phyloP scores from a whole-genome alignment of 2,888 invertebrate genomes.

The Morpho achilles region DNA sequence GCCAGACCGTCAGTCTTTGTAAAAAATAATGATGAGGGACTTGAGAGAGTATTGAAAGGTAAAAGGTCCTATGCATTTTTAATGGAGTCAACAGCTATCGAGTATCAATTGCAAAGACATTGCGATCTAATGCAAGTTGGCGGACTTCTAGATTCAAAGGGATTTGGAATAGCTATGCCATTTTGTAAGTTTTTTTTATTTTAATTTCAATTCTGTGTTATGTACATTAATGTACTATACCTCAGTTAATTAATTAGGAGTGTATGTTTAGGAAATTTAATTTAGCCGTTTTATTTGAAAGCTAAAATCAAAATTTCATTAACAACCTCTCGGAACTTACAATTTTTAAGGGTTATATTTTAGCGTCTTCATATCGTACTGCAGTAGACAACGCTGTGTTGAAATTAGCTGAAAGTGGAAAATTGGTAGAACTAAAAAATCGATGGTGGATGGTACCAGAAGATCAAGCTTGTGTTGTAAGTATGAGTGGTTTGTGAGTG shows the following conservation, averaged over 20 bases:
- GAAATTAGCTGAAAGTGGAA: constrained; percentile 93
- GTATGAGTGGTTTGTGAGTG: constrained; percentile 2
- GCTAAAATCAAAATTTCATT: too few species aligned
- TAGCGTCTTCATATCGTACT: constrained; percentile 86
- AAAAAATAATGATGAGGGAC: constrained; percentile 90
- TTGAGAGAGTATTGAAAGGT: constrained; percentile 88
- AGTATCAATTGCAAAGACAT: constrained; percentile 92
- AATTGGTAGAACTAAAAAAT: constrained; percentile 88
- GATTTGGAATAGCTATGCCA: constrained; percentile 95
- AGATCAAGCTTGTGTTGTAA: constrained; percentile 79
- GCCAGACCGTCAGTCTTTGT: constrained; percentile 91
- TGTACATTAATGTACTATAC: too few species aligned
- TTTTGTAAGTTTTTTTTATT: constrained; percentile 81
- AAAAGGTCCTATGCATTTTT: constrained; percentile 94
- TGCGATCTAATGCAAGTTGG: constrained; percentile 92
- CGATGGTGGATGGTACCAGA: constrained; percentile 93
- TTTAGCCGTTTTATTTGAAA: too few species aligned
- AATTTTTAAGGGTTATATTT: constrained; percentile 21
- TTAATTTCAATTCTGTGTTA: constrained; percentile 5
- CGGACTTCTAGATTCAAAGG: constrained; percentile 89
- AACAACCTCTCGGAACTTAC: too few species aligned
- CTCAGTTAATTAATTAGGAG: too few species aligned
- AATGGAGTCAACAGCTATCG: constrained; percentile 97
- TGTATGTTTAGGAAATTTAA: too few species aligned
- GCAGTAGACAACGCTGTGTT: constrained; percentile 92